Evolutionary conservation across 1,140 invertebrate species (phyloP).

Genomic region (Coenobita brevimanus): DNA sequence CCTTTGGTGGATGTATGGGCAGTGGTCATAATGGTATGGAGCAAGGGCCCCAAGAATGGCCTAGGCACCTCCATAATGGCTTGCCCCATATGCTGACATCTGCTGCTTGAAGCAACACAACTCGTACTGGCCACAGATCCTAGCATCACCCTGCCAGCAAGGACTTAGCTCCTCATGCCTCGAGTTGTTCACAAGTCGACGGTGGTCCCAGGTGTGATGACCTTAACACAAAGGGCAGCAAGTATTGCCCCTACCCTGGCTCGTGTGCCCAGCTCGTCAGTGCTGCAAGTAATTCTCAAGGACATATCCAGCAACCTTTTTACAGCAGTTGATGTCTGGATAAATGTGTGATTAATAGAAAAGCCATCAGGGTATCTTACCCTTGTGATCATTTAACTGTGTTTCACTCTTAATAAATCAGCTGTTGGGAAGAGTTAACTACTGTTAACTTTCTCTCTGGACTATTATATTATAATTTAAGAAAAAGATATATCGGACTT

Average conservation of each 20-base stretch:
- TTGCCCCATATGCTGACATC: slow-evolving; percentile 33
- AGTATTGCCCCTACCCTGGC: slow-evolving; percentile 8
- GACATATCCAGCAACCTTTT: slow-evolving; percentile 36
- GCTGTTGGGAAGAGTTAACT: slow-evolving; percentile 46
- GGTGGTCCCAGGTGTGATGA: slow-evolving; percentile 48
- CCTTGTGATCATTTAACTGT: slow-evolving; percentile 59
- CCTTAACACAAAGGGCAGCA: too few species aligned
- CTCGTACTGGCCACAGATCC: slow-evolving; percentile 44
- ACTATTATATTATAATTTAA: slow-evolving; percentile 55
- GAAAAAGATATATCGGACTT: slow-evolving; percentile 37
- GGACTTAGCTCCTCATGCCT: slow-evolving; percentile 34
- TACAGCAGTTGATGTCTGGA: slow-evolving; percentile 39
- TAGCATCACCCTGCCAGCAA: slow-evolving; percentile 17
- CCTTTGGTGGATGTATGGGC: slow-evolving; percentile 57
- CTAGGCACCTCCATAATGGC: slow-evolving; percentile 23
- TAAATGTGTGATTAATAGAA: slow-evolving; percentile 43
- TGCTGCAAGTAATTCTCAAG: slow-evolving; percentile 50
- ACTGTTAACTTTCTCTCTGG: slow-evolving; percentile 41
- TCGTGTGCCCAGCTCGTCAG: slow-evolving; percentile 24
- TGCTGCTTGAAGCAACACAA: slow-evolving; percentile 52
- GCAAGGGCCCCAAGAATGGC: slow-evolving; percentile 21
- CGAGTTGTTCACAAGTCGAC: slow-evolving; percentile 44
- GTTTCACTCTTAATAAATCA: slow-evolving; percentile 56
- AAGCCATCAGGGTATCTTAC: slow-evolving; percentile 49
- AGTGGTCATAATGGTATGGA: slow-evolving; percentile 41